Evolutionary conservation across 1,140 invertebrate genomes (phyloP), one percentile per base, ranked within the genome.

Genomic region (Pantala flavescens): DNA sequence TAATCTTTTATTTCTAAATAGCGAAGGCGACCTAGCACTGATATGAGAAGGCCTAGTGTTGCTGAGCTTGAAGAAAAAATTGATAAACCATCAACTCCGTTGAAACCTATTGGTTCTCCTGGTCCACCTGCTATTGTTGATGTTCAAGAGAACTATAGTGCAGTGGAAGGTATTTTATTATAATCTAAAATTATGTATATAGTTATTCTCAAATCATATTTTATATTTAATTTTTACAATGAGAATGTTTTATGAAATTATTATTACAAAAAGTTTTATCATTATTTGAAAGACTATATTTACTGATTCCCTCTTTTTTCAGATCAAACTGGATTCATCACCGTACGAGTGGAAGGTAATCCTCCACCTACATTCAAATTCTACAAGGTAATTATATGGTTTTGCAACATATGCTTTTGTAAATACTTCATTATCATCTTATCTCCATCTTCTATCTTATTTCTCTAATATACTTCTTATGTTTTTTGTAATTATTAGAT

Each of bases 291-390:
- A 5, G 28, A 36, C 28, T 36, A 36, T 36, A 5, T 5, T 36
- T 36, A 36, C 28, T 36, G 9, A 36, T 5, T 2, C 28, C 75
- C 73, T 73, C 75, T 74, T 73, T 75, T 83, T 82, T 19, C 80
- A 95, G 94, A 94, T 86, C 88, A 91, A 86, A 94, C 91, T 80
- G 94, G 91, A 49, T 96, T 95, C 82, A 89, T 96, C 79, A 93
- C 91, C 71, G 89, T 96, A 16, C 87, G 89, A 82, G 91, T 97
- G 72, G 93, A 96, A 84, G 96, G 96, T 80, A 92, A 94, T 79
- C 97, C 97, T 24, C 88, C 91, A 70, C 96, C 97, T 0, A 96
- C 93, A 11, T 98, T 98, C 85, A 93, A 93, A 82, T 99, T 98
- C 86, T 98, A 94, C 85, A 98, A 98, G 84, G 90, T 89, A 81